Evolutionary conservation across 2,888 invertebrate genomes (phyloP), one percentile per base, ranked within the genome.

Genomic region (Coecobrya sp.): DNA sequence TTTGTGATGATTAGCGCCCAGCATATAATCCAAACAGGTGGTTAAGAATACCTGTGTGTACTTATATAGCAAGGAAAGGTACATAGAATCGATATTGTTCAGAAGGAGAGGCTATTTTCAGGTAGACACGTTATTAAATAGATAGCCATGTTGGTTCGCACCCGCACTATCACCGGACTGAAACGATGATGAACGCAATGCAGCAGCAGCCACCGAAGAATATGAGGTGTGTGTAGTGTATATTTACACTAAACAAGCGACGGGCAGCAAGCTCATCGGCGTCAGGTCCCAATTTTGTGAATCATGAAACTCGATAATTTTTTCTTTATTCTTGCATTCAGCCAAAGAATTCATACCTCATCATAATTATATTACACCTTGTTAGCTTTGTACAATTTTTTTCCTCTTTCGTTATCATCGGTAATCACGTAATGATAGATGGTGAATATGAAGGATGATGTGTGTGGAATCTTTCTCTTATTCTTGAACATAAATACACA

Each of bases 341-440:
- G 36, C 7, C 52, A 52, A 45, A 27, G 52, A 86, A 91, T 91
- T 85, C 91, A 76, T 86, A 86, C 73, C 81, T 85, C 76, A 88
- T 85, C 92, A 81, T 92, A 93, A 93, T 93, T 93, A 93, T 89
- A 91, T 89, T 92, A 93, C 90, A 92, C 93, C 93, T 93, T 93
- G 93, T 93, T 93, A 89, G 81, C 81, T 90, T 91, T 86, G 89
- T 86, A 91, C 73, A 87, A 62, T 89, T 93, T 89, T n/a, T 79
- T 92, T 88, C 59, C 36, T 30, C 27, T 55, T 49, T 81, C 87
- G 70, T 76, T 88, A 81, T 87, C 82, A 49, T 76, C 52, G 59
- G 90, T 93, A 93, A 91, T 93, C 93, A 93, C 82, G 70, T 93
- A 91, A 93, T 93, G 90, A 91, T 82, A 93, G 90, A 93, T 91